These are phyloP conservation scores for Dipodomys spectabilis DNA, from an alignment of 2,113 vertebrate species.

Conservation along the genomic window DNA sequence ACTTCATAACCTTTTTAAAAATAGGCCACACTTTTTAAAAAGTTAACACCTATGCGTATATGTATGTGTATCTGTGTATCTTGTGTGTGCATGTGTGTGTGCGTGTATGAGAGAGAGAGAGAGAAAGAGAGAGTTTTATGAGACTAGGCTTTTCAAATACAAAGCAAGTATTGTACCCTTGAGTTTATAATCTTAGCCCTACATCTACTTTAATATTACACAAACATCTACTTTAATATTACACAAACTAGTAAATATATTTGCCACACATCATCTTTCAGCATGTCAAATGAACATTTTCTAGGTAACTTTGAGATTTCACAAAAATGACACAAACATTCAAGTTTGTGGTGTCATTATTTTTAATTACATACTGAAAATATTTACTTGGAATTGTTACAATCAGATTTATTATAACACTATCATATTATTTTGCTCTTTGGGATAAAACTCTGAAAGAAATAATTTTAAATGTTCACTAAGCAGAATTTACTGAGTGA, in stretches of 20 bases:
- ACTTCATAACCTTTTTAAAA: not conserved
- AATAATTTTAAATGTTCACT: not conserved
- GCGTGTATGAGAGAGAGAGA: not conserved
- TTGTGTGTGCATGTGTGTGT: too few relatives aligned
- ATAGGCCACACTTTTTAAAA: not conserved
- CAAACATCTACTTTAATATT: not conserved
- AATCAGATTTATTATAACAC: not conserved
- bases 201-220: not conserved
- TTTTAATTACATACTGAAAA: conserved; percentile 15
- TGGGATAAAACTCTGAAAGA: not conserved
- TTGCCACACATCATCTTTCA: conserved; percentile 25
- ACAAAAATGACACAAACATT: not conserved
- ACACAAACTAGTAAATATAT: not conserved
- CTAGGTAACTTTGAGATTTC: not conserved
- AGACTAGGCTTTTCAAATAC: too few relatives aligned
- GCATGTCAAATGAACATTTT: conserved; percentile 29
- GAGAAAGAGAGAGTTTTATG: too few relatives aligned
- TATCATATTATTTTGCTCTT: not conserved
- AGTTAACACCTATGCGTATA: not conserved
- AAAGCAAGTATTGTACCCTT: too few relatives aligned
- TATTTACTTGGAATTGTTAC: not conserved
- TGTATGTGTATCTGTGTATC: not conserved
- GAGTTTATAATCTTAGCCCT: not conserved
- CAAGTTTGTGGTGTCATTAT: not conserved
- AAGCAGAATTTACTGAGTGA: not conserved